phyloP scores from a whole-genome alignment of 2,113 vertebrate genomes.

The Emydura subglobosa region DNA sequence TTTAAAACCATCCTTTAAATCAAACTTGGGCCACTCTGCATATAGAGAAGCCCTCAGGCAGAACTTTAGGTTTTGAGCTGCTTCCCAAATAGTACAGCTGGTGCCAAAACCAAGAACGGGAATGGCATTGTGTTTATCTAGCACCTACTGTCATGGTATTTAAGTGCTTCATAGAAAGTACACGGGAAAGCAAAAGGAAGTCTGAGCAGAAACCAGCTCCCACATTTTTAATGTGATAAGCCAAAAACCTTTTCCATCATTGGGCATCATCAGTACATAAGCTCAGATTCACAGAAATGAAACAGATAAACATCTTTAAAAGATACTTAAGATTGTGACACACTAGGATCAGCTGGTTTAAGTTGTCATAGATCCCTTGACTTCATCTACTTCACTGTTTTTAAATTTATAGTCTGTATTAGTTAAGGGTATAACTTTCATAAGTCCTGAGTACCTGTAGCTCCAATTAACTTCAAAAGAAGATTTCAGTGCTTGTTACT shows the following conservation, averaged over 20 bases:
- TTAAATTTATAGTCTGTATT: background rate
- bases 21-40: background rate
- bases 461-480: background rate
- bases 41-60: background rate
- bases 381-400: background rate
- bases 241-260: background rate
- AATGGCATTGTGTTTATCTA: no score
- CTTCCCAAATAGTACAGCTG: background rate
- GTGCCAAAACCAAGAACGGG: background rate
- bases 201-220: background rate
- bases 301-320: background rate
- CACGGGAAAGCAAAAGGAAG: background rate
- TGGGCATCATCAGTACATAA: background rate
- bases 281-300: background rate
- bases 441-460: background rate
- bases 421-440: background rate
- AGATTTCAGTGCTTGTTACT: background rate
- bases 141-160: background rate
- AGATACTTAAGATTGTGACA: rapidly evolving
- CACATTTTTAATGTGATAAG: background rate
- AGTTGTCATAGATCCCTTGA: background rate
- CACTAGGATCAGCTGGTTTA: background rate
- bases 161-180: background rate
- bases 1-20: background rate
- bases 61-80: background rate